A percentile compares a stretch with the other conserved stretches of the same genome.
These are phyloP conservation scores for Trachelus stipa DNA, from an alignment of 2,888 invertebrate species.

Conservation along the genomic window DNA sequence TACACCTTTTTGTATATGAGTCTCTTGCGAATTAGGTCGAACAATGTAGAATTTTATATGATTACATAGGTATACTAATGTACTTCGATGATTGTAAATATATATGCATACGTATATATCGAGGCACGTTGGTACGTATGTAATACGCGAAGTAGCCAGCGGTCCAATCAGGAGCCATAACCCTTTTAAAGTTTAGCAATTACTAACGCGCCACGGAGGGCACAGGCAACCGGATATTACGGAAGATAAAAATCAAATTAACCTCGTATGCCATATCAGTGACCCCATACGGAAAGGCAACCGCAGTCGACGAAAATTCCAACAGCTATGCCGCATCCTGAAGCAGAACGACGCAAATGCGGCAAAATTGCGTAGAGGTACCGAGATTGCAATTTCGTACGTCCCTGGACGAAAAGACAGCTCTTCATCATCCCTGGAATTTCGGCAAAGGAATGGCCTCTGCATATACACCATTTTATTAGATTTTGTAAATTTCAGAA, in stretches of 20 bases:
- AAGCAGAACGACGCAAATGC: conserved; percentile 7
- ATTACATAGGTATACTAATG: neutral
- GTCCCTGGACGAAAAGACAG: conserved; percentile 11
- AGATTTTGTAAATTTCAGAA: neutral
- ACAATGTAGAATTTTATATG: neutral
- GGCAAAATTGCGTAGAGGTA: conserved; percentile 20
- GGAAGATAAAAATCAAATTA: conserved; percentile 64
- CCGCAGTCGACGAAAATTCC: conserved; percentile 4
- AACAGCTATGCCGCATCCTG: conserved; percentile 9
- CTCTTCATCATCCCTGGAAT: neutral
- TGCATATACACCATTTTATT: neutral
- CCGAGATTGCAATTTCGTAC: conserved; percentile 50
- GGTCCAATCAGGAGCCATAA: conserved; percentile 3
- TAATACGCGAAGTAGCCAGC: neutral
- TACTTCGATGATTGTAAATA: neutral
- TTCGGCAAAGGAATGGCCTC: neutral
- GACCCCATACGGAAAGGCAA: conserved; percentile 40
- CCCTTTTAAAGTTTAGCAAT: conserved; percentile 33
- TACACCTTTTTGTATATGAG: neutral
- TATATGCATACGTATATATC: neutral
- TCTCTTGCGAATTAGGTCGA: neutral
- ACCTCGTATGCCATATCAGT: conserved; percentile 43
- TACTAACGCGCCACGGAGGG: conserved; percentile 18
- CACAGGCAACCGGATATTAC: conserved; percentile 44
- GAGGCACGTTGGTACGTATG: neutral